Base-by-base conservation (phyloP, 2,888 invertebrate genomes). In the Chrysotoxum bicinctum region DNA sequence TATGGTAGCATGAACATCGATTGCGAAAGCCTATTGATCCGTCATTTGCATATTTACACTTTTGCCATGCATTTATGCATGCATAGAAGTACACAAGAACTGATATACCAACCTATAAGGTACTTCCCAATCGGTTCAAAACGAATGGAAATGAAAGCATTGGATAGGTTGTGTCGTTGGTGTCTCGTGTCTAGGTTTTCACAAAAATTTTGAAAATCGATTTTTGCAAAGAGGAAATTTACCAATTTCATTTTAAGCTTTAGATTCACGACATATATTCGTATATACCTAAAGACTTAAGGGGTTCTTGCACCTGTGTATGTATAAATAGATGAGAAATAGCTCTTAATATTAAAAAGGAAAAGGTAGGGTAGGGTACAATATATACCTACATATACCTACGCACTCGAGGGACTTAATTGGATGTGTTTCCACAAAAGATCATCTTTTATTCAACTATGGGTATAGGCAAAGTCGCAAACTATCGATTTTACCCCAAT, bases 1-100 rank as follows among this genome's bases (percentile, higher is more conserved):
- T 43, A 37, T 66, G 40, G 70, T 40, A 66, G 43, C 52, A 70
- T 72, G 72, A 12, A 75, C 80, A 84, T 80, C 80, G 80, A 80
- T 80, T 80, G 66, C 72, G 60, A 76, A 76, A 80, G 80, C 84
- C 84, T 76, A 84, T 79, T 84, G 84, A 84, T 76, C 80, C 80
- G 40, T 72, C 54, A 84, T 84, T 84, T 84, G 75, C 80, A 84
- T 84, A 76, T 80, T 84, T 80, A 80, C 84, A 80, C 74, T 72
- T 77, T 45, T 72, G 54, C 60, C 35, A 68, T 66, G 52, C 66
- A 72, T 66, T 70, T 75, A 73, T 62, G 68, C 66, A 66, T 58
- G 8, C 35, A 58, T 8, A 23, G 14, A 8, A 2, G 8, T n/a
- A 37, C 14, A 62, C 62, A 45, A 19, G 32, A 30, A 45, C 30